Conservation (phyloP, 64 coral and sea anemone species). For the Actinia equina region DNA sequence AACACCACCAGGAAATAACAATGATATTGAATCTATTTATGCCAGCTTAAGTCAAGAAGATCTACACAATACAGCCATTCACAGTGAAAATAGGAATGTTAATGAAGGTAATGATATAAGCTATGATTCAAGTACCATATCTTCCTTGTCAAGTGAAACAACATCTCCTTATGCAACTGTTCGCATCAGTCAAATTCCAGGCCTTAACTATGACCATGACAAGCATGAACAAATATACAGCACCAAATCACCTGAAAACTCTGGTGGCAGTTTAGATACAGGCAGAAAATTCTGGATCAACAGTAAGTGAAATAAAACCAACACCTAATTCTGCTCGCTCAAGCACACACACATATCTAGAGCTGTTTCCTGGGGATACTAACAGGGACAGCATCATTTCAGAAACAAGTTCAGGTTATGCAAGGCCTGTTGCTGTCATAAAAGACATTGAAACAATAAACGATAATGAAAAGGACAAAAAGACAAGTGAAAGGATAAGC, state of each 20-base stretch:
- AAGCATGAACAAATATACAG: neutral
- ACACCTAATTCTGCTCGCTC: constrained; percentile 6
- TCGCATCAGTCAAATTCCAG: constrained; percentile 88
- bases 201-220: constrained; percentile 28
- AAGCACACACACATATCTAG: constrained; percentile 68
- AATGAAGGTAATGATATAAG: constrained; percentile 23
- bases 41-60: constrained; percentile 44
- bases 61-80: neutral
- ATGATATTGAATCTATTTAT: constrained; percentile 49
- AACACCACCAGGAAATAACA: neutral
- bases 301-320: neutral
- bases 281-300: constrained; percentile 15
- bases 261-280: constrained; percentile 8
- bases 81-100: neutral
- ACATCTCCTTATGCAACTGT: constrained; percentile 81
- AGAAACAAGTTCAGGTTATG: constrained; percentile 87
- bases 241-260: constrained; percentile 25
- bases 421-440: constrained; percentile 59
- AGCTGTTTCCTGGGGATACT: constrained; percentile 49
- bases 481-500: constrained; percentile 16
- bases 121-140: constrained; percentile 27
- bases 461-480: neutral
- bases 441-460: neutral
- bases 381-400: constrained; percentile 68
- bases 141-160: constrained; percentile 25